Conservation (phyloP, 2,888 invertebrate species). For the Lacanobia oleracea region DNA sequence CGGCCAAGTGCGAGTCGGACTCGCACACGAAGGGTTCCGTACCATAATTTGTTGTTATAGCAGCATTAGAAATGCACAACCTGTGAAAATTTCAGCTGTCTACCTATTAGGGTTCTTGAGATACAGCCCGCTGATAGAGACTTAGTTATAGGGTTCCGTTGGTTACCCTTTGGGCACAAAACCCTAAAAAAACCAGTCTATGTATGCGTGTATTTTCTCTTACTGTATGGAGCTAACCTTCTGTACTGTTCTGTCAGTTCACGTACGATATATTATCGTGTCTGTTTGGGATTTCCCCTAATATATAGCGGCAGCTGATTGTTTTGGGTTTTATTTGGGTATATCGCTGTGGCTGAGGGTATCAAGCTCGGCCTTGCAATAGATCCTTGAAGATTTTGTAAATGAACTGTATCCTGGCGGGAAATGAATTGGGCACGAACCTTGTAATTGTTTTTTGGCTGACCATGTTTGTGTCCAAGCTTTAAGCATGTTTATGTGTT, state of each 20-base stretch:
- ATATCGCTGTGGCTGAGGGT: conserved; percentile 20
- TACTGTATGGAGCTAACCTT: conserved; percentile 9
- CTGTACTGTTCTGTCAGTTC: conserved; percentile 8
- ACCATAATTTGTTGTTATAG: too few species aligned
- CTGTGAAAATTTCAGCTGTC: too few species aligned
- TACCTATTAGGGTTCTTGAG: too few species aligned
- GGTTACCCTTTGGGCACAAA: too few species aligned
- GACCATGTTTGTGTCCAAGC: neutral
- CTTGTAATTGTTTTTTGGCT: conserved; percentile 6
- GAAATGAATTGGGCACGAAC: conserved; percentile 19
- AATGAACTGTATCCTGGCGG: conserved; percentile 33
- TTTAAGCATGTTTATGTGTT: too few species aligned
- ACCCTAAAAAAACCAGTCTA: too few species aligned
- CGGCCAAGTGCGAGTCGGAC: too few species aligned
- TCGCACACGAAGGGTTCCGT: too few species aligned
- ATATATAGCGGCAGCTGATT: conserved; percentile 64
- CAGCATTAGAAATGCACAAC: too few species aligned
- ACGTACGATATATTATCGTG: conserved; percentile 64
- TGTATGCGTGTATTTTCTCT: neutral
- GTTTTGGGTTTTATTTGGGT: conserved; percentile 61
- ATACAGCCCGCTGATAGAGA: too few species aligned
- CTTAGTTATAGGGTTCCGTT: too few species aligned
- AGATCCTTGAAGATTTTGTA: conserved; percentile 53
- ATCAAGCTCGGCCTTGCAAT: conserved; percentile 28
- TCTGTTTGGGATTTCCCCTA: conserved; percentile 59